phyloP scores from a whole-genome alignment of 2,797 vertebrate species.

The Esox lucius region DNA sequence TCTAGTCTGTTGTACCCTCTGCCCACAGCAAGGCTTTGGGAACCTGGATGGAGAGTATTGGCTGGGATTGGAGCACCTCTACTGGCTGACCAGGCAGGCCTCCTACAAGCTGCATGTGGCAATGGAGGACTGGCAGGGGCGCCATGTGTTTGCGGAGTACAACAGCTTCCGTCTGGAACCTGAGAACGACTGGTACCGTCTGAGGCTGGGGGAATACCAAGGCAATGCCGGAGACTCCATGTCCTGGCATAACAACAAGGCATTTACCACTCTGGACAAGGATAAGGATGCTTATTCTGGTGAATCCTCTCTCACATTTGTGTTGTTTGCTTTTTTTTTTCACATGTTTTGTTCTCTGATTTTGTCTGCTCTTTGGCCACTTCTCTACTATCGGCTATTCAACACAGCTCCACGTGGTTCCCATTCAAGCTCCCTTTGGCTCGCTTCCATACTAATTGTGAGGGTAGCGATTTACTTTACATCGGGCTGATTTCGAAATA shows the following conservation, averaged over 20 bases:
- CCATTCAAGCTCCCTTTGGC: no score
- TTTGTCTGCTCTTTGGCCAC: no score
- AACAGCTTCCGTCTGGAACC: slow-evolving; percentile 84
- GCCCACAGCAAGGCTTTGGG: slow-evolving; percentile 85
- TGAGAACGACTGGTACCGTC: slow-evolving; percentile 86
- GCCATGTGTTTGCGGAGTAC: slow-evolving; percentile 82
- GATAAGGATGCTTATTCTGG: slow-evolving; percentile 87
- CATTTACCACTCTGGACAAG: slow-evolving; percentile 88
- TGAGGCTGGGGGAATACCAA: slow-evolving; percentile 83
- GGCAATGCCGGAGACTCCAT: slow-evolving; percentile 89
- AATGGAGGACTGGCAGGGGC: slow-evolving; percentile 90
- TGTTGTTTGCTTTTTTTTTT: no score
- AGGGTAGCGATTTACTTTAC: no score
- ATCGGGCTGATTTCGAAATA: no score
- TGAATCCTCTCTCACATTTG: slow-evolving; percentile 40
- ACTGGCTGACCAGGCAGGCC: slow-evolving; percentile 82
- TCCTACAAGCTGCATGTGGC: slow-evolving; percentile 80
- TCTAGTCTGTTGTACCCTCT: background rate
- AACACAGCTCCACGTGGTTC: no score
- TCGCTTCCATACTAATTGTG: no score
- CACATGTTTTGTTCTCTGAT: no score
- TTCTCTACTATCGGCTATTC: no score
- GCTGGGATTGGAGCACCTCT: slow-evolving; percentile 86
- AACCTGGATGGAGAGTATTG: slow-evolving; percentile 89
- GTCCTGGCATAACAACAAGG: slow-evolving; percentile 91